Percentiles rank a stretch among this genome's conserved stretches.
phyloP scores from a whole-genome alignment of 2,797 vertebrate species.

The Xenentodon cancila region DNA sequence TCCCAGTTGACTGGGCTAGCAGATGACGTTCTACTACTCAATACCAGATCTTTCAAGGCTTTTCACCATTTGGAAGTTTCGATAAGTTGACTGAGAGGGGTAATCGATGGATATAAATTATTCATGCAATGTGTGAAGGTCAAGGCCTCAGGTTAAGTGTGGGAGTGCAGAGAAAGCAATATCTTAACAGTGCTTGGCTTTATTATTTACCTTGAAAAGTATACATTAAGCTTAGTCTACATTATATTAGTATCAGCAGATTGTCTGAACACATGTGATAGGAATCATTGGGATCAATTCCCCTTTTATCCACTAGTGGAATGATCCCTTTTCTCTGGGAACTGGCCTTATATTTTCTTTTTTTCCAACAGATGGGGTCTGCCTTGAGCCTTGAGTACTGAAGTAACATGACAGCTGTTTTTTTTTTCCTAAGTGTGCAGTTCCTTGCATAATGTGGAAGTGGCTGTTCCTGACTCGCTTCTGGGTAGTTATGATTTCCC shows the following conservation, averaged over 20 bases:
- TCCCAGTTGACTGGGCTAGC: constrained; percentile 18
- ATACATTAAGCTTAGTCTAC: not conserved
- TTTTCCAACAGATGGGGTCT: constrained; percentile 1
- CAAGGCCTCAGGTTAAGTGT: constrained; percentile 55
- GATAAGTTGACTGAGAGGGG: constrained; percentile 38
- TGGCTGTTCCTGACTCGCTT: constrained; percentile 13
- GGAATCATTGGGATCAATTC: not conserved
- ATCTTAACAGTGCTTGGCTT: constrained; percentile 13
- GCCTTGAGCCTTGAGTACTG: constrained; percentile 8
- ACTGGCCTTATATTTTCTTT: not conserved
- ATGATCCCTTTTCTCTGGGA: constrained; percentile 19
- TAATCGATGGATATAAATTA: constrained; percentile 59
- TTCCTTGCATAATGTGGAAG: constrained; percentile 11
- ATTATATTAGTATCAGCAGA: not conserved
- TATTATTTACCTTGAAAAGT: not conserved
- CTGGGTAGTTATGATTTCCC: constrained; percentile 25
- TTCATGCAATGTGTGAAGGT: constrained; percentile 64
- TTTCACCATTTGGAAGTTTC: constrained; percentile 44
- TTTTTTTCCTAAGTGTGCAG: not conserved
- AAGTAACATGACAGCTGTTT: constrained; percentile 5
- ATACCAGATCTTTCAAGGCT: constrained; percentile 5
- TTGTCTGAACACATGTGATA: not conserved
- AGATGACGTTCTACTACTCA: constrained; percentile 21
- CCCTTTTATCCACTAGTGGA: constrained; percentile 2
- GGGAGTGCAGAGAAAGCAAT: constrained; percentile 43